phyloP scores from a whole-genome alignment of 2,113 vertebrate species.

The Apteryx owenii region DNA sequence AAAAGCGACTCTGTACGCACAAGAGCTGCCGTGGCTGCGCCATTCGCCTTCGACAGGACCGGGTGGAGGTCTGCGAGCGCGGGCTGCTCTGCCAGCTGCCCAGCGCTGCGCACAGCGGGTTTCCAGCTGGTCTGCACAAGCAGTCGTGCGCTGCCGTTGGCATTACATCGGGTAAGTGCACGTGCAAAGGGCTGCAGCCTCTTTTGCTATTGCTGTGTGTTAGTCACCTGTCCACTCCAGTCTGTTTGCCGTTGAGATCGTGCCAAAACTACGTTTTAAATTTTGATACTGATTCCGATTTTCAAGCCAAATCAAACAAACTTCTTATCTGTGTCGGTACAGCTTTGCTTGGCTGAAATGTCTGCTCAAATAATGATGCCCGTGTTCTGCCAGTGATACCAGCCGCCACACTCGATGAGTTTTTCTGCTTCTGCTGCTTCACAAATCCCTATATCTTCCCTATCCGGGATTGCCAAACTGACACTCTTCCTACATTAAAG shows the following conservation, averaged over 20 bases:
- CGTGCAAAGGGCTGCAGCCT: not conserved
- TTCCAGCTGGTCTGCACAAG: not conserved
- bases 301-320: not conserved
- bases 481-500: not conserved
- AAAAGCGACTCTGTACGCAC: not conserved
- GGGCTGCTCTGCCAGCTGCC: not conserved
- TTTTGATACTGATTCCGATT: not conserved
- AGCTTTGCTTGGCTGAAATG: not conserved
- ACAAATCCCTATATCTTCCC: not conserved
- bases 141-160: not conserved
- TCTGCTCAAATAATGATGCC: not conserved
- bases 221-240: not conserved
- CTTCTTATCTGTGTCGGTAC: not conserved
- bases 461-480: not conserved
- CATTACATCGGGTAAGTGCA: not conserved
- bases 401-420: not conserved
- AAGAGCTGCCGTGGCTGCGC: not conserved
- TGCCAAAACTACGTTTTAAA: not conserved
- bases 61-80: not conserved
- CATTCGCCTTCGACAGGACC: accelerated
- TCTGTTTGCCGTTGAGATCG: not conserved
- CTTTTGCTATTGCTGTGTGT: not conserved
- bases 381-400: not conserved
- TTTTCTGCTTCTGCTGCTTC: not conserved
- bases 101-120: not conserved